Conservation (phyloP, 2,113 vertebrate species). For the Rousettus leschenaultii region DNA sequence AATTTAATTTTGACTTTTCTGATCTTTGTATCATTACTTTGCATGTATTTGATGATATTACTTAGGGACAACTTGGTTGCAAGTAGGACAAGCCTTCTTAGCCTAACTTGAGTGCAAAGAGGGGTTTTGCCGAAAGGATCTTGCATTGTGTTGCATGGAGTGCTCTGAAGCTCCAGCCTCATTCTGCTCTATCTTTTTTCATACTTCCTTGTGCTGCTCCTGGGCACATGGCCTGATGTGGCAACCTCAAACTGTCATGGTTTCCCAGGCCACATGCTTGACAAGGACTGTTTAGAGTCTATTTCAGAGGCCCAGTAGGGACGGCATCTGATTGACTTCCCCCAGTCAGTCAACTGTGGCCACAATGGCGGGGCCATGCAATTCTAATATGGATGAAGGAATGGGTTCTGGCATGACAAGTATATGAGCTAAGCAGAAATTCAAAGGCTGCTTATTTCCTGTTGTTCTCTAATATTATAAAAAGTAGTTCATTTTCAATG, state of each 20-base stretch:
- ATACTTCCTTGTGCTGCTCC: neutral
- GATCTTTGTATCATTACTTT: neutral
- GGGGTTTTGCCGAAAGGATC: neutral
- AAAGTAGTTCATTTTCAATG: neutral
- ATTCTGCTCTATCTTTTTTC: neutral
- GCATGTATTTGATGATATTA: neutral
- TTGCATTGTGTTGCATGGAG: neutral
- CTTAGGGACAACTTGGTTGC: neutral
- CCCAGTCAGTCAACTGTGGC: neutral
- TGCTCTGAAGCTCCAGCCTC: neutral
- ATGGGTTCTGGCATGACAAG: neutral
- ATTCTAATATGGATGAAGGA: rapidly evolving
- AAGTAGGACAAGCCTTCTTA: neutral
- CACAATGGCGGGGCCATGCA: rapidly evolving
- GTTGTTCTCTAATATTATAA: neutral
- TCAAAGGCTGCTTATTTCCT: neutral
- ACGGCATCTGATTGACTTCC: neutral
- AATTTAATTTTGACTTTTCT: neutral
- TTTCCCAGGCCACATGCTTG: neutral
- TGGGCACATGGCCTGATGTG: neutral
- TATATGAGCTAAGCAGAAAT: neutral
- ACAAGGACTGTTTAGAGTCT: neutral
- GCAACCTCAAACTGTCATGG: neutral
- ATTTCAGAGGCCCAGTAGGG: neutral
- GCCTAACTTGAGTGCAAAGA: neutral